A percentile compares a stretch with the other conserved stretches of the same genome.
phyloP scores from a whole-genome alignment of 2,888 invertebrate species.

The Nipponacmea schrenckii region DNA sequence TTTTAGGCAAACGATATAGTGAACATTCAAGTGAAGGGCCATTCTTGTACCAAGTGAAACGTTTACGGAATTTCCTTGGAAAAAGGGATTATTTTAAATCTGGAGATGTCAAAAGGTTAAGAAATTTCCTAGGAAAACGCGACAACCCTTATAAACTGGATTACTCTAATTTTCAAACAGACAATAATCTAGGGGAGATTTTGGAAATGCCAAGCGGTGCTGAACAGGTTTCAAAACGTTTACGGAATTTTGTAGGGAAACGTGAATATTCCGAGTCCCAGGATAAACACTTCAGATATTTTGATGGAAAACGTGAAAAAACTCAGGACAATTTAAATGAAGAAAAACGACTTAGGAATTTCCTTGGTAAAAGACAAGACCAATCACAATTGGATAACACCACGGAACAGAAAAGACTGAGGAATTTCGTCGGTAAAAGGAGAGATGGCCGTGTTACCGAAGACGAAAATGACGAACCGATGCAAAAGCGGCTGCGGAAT shows the following conservation, averaged over 20 bases:
- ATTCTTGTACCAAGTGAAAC: conserved; percentile 6
- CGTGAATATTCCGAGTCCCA: background rate
- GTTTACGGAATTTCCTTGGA: background rate
- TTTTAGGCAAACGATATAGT: conserved; percentile 4
- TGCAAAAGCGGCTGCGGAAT: conserved; percentile 12
- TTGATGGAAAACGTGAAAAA: conserved; percentile 17
- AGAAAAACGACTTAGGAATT: conserved; percentile 22
- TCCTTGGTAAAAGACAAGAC: conserved; percentile 24
- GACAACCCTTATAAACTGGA: background rate
- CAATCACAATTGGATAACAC: background rate
- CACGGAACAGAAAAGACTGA: conserved; percentile 7
- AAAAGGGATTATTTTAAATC: background rate
- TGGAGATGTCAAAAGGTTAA: conserved; percentile 10
- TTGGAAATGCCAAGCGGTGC: too few relatives aligned
- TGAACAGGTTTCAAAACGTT: background rate
- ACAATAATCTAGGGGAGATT: background rate
- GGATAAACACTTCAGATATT: conserved; percentile 18
- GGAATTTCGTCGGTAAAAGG: conserved; percentile 17
- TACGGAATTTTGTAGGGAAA: conserved; percentile 20
- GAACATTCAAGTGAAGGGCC: background rate
- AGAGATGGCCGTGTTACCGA: background rate
- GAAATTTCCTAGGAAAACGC: conserved; percentile 25
- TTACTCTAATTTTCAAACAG: background rate
- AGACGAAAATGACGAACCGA: background rate
- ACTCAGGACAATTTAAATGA: background rate